Evolutionary conservation across 2,797 vertebrate genomes (phyloP).

Genomic region (Chrysolophus pictus): DNA sequence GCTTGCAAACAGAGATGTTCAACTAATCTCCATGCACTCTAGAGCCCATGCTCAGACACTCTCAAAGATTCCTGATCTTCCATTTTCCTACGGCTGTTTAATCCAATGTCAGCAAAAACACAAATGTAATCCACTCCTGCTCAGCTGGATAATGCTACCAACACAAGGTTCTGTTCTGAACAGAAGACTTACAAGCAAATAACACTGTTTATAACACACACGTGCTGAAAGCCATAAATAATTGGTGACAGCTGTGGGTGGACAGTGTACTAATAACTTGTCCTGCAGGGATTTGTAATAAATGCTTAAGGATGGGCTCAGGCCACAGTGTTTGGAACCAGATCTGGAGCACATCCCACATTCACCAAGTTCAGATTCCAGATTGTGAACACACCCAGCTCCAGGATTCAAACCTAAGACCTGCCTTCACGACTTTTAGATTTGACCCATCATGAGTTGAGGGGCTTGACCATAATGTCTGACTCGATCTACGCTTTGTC

Average conservation of each 20-base stretch:
- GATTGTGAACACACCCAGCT: constrained; percentile 40
- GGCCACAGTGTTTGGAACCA: neutral
- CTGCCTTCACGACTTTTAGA: neutral
- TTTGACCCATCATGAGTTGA: neutral
- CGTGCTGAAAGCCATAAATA: constrained; percentile 41
- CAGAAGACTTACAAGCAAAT: neutral
- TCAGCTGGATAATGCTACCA: neutral
- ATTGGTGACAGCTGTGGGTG: constrained; percentile 61
- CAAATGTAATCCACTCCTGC: neutral
- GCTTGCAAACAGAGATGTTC: neutral
- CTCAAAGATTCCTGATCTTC: neutral
- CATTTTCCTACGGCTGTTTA: neutral
- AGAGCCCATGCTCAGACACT: neutral
- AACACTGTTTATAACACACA: constrained; percentile 4
- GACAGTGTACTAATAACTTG: constrained; percentile 42
- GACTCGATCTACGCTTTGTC: neutral
- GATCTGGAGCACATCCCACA: constrained; percentile 6
- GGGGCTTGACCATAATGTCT: neutral
- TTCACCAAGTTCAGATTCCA: constrained; percentile 40
- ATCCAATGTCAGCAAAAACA: neutral
- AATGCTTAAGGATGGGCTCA: constrained; percentile 51
- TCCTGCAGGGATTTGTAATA: constrained; percentile 53
- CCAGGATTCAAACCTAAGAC: constrained; percentile 3
- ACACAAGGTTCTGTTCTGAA: neutral
- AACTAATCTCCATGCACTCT: neutral